Evolutionary conservation across 2,797 vertebrate species (phyloP).

Genomic region (Microhierax caerulescens): DNA sequence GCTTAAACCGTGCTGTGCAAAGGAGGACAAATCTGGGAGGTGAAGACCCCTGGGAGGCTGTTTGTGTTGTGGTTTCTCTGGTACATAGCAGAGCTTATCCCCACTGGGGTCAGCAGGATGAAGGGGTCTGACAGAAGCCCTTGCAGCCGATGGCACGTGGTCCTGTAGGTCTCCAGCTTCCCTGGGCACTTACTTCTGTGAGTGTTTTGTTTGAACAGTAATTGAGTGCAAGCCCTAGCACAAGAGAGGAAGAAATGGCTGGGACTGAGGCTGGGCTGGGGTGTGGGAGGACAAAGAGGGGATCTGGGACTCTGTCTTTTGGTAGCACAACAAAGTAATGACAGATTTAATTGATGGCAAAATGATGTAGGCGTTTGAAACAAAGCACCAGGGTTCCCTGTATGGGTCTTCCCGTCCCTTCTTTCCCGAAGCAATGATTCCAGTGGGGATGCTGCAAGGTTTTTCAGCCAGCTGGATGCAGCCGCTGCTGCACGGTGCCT

Average conservation of each 20-base stretch:
- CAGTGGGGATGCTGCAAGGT: neutral
- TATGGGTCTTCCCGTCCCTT: neutral
- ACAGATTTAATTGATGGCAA: neutral
- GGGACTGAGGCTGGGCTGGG: neutral
- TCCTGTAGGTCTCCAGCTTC: rapidly evolving
- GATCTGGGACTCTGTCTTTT: neutral
- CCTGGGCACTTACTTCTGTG: rapidly evolving
- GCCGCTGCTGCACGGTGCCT: neutral
- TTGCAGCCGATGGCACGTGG: neutral
- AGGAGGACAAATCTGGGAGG: neutral
- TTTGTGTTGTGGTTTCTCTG: neutral
- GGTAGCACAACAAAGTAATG: neutral
- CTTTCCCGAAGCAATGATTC: neutral
- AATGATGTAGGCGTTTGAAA: neutral
- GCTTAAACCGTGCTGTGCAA: neutral
- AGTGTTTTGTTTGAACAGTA: neutral
- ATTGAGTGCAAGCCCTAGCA: rapidly evolving
- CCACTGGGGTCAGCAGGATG: neutral
- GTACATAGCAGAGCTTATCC: neutral
- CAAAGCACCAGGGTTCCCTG: neutral
- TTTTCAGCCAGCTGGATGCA: neutral
- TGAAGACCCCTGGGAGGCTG: rapidly evolving
- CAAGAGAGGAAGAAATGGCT: neutral
- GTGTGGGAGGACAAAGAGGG: neutral
- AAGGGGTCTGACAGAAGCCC: neutral